Conservation (phyloP, 2,113 vertebrate genomes). For the Neolamprologus cancellatus region DNA sequence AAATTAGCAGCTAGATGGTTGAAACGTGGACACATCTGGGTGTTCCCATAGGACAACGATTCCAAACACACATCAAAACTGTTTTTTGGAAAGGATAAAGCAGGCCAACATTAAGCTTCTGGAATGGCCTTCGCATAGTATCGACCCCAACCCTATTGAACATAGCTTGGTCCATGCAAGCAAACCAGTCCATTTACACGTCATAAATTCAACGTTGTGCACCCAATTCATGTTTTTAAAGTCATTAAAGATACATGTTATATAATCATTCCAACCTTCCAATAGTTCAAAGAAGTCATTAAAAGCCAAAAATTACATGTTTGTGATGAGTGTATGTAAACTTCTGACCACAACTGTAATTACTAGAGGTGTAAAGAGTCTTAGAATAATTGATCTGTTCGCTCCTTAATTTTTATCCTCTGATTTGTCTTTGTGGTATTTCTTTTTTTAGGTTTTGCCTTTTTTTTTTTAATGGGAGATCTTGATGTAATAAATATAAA, state of each 20-base stretch:
- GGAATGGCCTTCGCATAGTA: accelerated
- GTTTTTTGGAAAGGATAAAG: background rate
- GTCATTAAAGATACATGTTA: background rate
- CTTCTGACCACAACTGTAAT: background rate
- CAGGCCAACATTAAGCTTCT: background rate
- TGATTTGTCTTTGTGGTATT: background rate
- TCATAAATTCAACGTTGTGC: background rate
- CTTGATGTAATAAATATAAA: background rate
- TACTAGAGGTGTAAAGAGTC: background rate
- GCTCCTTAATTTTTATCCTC: background rate
- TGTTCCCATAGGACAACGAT: background rate
- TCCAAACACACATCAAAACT: background rate
- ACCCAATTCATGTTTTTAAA: background rate
- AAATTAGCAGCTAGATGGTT: background rate
- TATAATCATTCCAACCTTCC: background rate
- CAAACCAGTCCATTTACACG: background rate
- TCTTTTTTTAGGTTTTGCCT: background rate
- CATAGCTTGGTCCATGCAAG: background rate
- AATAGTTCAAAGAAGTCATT: background rate
- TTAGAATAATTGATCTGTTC: background rate
- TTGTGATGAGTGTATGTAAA: background rate
- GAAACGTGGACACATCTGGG: background rate
- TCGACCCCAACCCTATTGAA: background rate
- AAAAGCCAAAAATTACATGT: background rate
- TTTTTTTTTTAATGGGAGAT: background rate